A percentile compares a stretch with the other conserved stretches of the same genome.
Conservation (phyloP, 2,113 vertebrate species). For the Xiphias gladius region DNA sequence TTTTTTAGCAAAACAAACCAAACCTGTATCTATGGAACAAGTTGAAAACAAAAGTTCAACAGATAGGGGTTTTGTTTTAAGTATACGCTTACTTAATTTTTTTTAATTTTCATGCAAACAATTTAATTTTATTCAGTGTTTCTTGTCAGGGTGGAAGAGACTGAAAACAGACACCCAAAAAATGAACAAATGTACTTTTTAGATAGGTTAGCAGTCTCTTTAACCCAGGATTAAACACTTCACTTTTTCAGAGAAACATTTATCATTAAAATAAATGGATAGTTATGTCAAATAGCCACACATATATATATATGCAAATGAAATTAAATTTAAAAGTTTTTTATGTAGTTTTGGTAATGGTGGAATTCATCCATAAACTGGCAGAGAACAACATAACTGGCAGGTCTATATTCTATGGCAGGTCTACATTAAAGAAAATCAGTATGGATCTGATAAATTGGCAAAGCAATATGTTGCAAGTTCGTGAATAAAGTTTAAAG, state of each 20-base stretch:
- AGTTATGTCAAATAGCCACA: too few species aligned
- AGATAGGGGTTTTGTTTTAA: not conserved
- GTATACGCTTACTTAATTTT: not conserved
- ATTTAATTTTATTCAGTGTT: too few species aligned
- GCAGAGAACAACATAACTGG: conserved; percentile 9
- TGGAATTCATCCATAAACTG: not conserved
- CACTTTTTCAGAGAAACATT: too few species aligned
- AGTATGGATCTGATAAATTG: conserved; percentile 4
- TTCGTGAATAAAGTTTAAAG: conserved; percentile 22
- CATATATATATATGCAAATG: not conserved
- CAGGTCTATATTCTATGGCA: not conserved
- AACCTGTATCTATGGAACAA: not conserved
- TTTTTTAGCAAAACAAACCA: not conserved
- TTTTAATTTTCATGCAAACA: not conserved
- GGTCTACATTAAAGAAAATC: not conserved
- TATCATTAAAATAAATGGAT: too few species aligned
- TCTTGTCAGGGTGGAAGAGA: too few species aligned
- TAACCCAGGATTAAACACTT: too few species aligned
- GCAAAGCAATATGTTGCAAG: conserved; percentile 15
- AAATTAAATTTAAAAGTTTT: not conserved
- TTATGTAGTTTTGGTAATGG: not conserved
- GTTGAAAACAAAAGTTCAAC: not conserved
- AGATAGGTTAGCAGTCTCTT: too few species aligned
- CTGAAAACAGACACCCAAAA: too few species aligned
- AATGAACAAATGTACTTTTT: too few species aligned